phyloP scores from a whole-genome alignment of 2,888 invertebrate genomes.

The Odontocolon sp. region DNA sequence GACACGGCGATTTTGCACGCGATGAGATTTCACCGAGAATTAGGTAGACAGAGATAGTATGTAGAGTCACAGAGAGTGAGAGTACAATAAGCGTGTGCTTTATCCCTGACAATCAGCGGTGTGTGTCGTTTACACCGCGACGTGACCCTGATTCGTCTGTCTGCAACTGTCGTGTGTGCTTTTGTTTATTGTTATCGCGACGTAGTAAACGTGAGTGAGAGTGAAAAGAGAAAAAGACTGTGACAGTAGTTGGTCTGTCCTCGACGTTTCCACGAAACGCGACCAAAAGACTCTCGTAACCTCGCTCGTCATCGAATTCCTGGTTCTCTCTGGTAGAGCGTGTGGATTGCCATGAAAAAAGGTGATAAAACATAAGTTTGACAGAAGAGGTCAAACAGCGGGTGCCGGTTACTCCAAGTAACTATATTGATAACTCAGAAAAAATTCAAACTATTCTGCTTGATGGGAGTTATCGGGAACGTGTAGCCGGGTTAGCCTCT shows the following conservation, averaged over 20 bases:
- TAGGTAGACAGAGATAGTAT: constrained; percentile 23
- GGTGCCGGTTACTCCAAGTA: too few species aligned
- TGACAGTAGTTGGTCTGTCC: not conserved
- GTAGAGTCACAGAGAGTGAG: constrained; percentile 7
- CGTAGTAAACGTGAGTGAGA: not conserved
- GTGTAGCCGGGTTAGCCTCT: not conserved
- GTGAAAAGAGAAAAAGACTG: not conserved
- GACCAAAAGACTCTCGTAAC: too few species aligned
- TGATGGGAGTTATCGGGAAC: not conserved
- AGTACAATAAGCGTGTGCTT: constrained; percentile 37
- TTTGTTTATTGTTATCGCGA: constrained; percentile 21
- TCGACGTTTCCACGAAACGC: not conserved
- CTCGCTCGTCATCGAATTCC: not conserved
- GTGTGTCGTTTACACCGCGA: constrained; percentile 23
- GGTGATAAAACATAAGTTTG: too few species aligned
- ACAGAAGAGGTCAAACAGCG: too few species aligned
- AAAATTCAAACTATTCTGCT: too few species aligned
- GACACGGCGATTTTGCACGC: constrained; percentile 32
- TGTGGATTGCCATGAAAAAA: too few species aligned
- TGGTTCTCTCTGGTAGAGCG: not conserved
- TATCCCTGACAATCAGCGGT: not conserved
- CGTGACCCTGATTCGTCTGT: constrained; percentile 18
- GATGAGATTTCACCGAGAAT: constrained; percentile 9
- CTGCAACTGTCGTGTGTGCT: not conserved
- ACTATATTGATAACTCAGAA: too few species aligned